These are phyloP conservation scores for Aplysia californica DNA, from an alignment of 1,140 invertebrate species.

Conservation along the genomic window DNA sequence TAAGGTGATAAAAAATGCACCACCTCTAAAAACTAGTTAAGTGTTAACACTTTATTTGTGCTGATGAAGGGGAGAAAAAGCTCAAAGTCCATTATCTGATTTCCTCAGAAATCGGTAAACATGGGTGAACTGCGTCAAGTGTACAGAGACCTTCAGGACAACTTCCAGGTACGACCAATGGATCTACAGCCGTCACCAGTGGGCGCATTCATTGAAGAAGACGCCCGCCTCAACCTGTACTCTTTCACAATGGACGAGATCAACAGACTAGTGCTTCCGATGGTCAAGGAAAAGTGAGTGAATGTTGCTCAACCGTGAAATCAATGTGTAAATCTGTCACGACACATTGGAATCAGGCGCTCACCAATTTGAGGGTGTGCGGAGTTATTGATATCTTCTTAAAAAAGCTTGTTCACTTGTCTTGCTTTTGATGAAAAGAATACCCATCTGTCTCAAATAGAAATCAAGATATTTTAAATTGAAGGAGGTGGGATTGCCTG, in stretches of 20 bases:
- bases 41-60: too few species aligned
- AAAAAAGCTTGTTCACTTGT: too few species aligned
- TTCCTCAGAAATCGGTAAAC: conserved; percentile 49
- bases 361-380: too few species aligned
- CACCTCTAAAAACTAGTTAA: too few species aligned
- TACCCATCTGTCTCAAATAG: too few species aligned
- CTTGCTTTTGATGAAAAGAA: too few species aligned
- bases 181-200: conserved; percentile 29
- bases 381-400: too few species aligned
- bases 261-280: conserved; percentile 92
- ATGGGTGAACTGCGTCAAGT: conserved; percentile 47
- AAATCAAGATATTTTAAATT: too few species aligned
- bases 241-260: conserved; percentile 97
- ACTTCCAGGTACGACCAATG: conserved; percentile 24
- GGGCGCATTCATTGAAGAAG: conserved; percentile 69
- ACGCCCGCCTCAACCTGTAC: conserved; percentile 89
- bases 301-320: not conserved
- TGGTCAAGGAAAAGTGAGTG: conserved; percentile 94
- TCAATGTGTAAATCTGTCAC: not conserved
- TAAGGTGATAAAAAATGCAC: too few species aligned
- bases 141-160: conserved; percentile 30
- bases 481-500: too few species aligned
- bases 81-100: not conserved
- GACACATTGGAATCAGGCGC: too few species aligned
- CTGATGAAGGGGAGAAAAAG: too few species aligned